phyloP scores from a whole-genome alignment of 2,113 vertebrate genomes.

The Heterochromis multidens region DNA sequence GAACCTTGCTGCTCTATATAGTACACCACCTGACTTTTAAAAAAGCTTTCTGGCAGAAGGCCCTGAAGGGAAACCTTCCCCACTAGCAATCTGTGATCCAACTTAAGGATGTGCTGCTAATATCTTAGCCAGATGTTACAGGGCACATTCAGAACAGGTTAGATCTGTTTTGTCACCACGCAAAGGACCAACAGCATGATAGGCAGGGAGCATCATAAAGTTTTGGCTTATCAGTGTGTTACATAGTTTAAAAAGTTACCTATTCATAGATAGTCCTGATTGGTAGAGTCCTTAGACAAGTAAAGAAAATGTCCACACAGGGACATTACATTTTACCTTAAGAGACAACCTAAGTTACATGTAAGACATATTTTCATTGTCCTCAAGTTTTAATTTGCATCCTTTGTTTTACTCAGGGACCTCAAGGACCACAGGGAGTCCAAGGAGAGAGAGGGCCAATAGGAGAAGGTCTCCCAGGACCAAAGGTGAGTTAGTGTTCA shows the following conservation, averaged over 20 bases:
- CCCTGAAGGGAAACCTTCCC: background rate
- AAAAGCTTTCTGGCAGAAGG: background rate
- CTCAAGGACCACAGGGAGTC: constrained; percentile 85
- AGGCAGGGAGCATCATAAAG: no score
- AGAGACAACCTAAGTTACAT: background rate
- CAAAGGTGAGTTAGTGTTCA: constrained; percentile 77
- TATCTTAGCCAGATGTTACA: background rate
- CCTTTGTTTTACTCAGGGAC: constrained; percentile 72
- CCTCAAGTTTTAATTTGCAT: background rate
- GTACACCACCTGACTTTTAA: background rate
- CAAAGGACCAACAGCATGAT: no score
- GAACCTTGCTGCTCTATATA: background rate
- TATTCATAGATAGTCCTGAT: no score
- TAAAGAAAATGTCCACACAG: background rate
- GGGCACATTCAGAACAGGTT: background rate
- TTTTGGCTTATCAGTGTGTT: no score
- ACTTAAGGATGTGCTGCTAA: background rate
- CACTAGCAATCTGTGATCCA: background rate
- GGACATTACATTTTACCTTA: background rate
- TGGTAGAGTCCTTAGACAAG: background rate
- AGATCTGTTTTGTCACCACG: background rate
- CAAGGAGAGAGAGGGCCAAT: constrained; percentile 83
- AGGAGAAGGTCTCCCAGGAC: constrained; percentile 86
- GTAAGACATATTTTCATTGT: background rate
- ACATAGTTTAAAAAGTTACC: no score